Conservation (phyloP, 2,113 vertebrate genomes). For the Scartelaos histophorus region DNA sequence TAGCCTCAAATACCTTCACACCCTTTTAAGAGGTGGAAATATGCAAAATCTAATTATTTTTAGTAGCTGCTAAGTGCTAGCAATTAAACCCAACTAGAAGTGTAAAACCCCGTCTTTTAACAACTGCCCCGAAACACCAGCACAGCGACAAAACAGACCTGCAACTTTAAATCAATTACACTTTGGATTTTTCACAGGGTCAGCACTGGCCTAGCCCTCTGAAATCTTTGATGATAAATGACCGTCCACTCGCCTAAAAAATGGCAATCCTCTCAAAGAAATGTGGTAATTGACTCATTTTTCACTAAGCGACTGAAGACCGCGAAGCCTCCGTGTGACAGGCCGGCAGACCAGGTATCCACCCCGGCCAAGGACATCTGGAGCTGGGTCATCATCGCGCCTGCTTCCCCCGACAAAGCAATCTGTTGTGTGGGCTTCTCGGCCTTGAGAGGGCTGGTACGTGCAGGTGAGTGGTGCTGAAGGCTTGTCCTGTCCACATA, state of each 20-base stretch:
- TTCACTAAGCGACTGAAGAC: slow-evolving; percentile 54
- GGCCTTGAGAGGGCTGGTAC: slow-evolving; percentile 9
- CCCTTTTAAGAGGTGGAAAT: too few species aligned
- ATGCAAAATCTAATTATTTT: too few species aligned
- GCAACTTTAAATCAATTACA: slow-evolving; percentile 59
- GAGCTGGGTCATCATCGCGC: slow-evolving; percentile 22
- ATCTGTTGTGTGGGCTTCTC: slow-evolving; percentile 31
- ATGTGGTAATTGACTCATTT: slow-evolving; percentile 68
- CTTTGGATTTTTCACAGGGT: slow-evolving; percentile 66
- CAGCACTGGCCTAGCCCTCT: slow-evolving; percentile 56
- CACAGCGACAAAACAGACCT: slow-evolving; percentile 5
- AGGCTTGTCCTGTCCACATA: background rate
- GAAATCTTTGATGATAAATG: slow-evolving; percentile 70
- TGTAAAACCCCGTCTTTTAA: background rate
- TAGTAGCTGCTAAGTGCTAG: too few species aligned
- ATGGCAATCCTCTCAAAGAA: slow-evolving; percentile 59
- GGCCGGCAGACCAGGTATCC: slow-evolving; percentile 36
- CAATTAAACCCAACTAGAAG: too few species aligned
- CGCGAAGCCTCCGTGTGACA: slow-evolving; percentile 36
- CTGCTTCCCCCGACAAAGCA: slow-evolving; percentile 34
- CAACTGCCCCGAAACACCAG: background rate
- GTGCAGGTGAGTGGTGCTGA: background rate
- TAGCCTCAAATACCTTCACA: too few species aligned
- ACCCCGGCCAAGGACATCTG: slow-evolving; percentile 44
- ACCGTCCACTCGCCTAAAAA: slow-evolving; percentile 50